Percentiles rank a stretch among this genome's conserved stretches.
Evolutionary conservation across 1,140 invertebrate genomes (phyloP).

Genomic region (Micrasema minimum): DNA sequence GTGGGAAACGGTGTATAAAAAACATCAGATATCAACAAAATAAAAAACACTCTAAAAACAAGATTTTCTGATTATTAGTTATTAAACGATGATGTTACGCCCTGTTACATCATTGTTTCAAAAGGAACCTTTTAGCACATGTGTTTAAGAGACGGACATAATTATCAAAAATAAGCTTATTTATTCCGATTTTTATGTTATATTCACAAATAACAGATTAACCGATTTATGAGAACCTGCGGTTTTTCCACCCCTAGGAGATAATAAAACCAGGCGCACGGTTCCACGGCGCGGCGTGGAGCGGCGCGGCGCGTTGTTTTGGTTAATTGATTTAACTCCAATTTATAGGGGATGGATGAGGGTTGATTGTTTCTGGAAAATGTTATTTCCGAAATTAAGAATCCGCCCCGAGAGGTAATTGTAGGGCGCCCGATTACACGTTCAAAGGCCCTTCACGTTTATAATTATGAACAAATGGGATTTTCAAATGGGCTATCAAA

Average conservation of each 20-base stretch:
- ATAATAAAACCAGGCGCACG: neutral
- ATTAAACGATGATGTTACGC: too few relatives aligned
- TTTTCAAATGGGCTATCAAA: neutral
- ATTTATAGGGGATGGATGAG: constrained; percentile 11
- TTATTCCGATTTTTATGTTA: neutral
- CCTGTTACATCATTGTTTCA: too few relatives aligned
- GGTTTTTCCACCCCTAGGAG: neutral
- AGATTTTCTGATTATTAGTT: too few relatives aligned
- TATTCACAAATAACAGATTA: neutral
- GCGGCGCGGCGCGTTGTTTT: neutral
- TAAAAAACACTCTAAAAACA: too few relatives aligned
- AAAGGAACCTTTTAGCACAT: too few relatives aligned
- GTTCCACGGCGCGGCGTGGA: neutral
- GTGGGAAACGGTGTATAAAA: too few relatives aligned
- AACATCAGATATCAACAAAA: too few relatives aligned
- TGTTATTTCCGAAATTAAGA: neutral
- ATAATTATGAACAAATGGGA: neutral
- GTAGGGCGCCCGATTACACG: too few relatives aligned
- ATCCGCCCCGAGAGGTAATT: neutral
- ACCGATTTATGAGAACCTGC: too few relatives aligned
- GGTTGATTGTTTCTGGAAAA: neutral
- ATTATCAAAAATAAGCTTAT: neutral
- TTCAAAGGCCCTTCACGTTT: too few relatives aligned
- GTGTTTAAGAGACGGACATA: too few relatives aligned
- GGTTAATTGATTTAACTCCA: constrained; percentile 9